Evolutionary conservation across 2,797 vertebrate genomes (phyloP).

Genomic region (Antrozous pallidus): DNA sequence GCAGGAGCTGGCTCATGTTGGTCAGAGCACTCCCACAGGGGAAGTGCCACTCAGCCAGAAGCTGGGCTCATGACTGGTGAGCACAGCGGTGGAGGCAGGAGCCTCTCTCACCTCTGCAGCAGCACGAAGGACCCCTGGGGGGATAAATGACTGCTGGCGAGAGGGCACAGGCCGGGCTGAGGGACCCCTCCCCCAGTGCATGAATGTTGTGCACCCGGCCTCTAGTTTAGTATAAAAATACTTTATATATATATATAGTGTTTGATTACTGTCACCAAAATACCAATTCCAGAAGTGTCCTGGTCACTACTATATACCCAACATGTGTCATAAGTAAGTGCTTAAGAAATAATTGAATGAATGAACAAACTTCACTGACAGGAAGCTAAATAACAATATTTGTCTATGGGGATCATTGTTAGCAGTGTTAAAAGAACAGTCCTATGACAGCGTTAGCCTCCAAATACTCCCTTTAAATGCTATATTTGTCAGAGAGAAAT

Average conservation of each 20-base stretch:
- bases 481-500: not conserved
- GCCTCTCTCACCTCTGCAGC: too few species aligned
- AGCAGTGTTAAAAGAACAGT: not conserved
- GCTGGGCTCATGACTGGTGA: too few species aligned
- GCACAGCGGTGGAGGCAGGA: too few species aligned
- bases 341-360: not conserved
- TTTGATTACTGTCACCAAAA: not conserved
- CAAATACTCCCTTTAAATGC: not conserved
- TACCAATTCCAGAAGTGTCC: not conserved
- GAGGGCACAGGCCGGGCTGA: too few species aligned
- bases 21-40: too few species aligned
- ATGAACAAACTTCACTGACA: not conserved
- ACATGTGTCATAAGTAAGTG: not conserved
- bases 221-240: not conserved
- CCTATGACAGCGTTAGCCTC: not conserved
- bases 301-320: not conserved
- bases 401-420: not conserved
- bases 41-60: too few species aligned
- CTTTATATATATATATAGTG: not conserved
- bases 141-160: too few species aligned
- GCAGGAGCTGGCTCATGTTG: too few species aligned
- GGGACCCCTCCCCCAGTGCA: too few species aligned
- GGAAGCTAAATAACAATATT: not conserved
- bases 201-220: too few species aligned
- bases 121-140: too few species aligned